phyloP scores from a whole-genome alignment of 2,797 vertebrate genomes.

The Hypotaenidia philippensis region DNA sequence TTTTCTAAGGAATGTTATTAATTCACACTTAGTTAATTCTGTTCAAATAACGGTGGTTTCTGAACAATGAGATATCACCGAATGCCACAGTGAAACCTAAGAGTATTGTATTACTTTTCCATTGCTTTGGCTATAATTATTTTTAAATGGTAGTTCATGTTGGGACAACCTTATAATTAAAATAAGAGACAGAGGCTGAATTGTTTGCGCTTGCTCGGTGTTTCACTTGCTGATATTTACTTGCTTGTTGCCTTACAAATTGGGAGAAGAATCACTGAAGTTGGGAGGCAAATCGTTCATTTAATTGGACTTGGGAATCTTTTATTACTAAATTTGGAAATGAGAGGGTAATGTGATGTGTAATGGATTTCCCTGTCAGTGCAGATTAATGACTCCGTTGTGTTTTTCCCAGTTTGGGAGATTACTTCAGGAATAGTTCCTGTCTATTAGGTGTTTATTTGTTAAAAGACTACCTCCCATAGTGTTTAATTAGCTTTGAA shows the following conservation, averaged over 20 bases:
- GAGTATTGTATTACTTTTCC: conserved; percentile 43
- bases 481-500: conserved; percentile 38
- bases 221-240: background rate
- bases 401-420: background rate
- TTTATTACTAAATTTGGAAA: conserved; percentile 39
- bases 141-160: conserved; percentile 45
- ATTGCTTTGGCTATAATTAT: conserved; percentile 32
- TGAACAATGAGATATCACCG: conserved; percentile 28
- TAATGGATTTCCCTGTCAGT: conserved; percentile 50
- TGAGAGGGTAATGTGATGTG: background rate
- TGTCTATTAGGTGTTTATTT: conserved; percentile 19
- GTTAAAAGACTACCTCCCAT: background rate
- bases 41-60: conserved; percentile 24
- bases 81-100: background rate
- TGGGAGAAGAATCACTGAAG: background rate
- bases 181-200: conserved; percentile 7
- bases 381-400: conserved; percentile 26
- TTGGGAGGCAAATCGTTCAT: background rate
- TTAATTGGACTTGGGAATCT: background rate
- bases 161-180: conserved; percentile 42
- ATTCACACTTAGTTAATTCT: conserved; percentile 44
- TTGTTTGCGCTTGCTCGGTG: background rate
- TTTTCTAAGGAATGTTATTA: conserved; percentile 39
- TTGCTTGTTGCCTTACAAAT: conserved; percentile 21
- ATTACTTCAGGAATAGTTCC: background rate